Evolutionary conservation across 2,888 invertebrate genomes (phyloP).

Genomic region (Xestobium rufovillosum): DNA sequence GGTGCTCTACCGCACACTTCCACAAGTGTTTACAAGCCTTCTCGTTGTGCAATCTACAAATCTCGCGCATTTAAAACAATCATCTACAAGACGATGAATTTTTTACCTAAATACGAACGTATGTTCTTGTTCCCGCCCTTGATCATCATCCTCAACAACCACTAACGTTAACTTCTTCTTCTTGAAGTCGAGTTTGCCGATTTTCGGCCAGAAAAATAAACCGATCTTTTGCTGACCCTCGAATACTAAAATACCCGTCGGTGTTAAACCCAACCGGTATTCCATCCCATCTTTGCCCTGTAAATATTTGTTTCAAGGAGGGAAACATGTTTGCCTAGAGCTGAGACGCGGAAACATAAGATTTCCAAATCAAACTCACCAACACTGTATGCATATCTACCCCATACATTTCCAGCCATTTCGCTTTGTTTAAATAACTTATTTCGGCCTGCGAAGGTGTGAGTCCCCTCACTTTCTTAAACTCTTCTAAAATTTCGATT

Average conservation of each 20-base stretch:
- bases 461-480: slow-evolving; percentile 75
- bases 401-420: slow-evolving; percentile 98
- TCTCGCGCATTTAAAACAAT: too few relatives aligned
- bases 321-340: slow-evolving; percentile 12
- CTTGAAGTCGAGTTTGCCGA: slow-evolving; percentile 95
- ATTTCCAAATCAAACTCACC: slow-evolving; percentile 40
- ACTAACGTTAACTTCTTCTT: slow-evolving; percentile 94
- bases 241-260: slow-evolving; percentile 96
- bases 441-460: slow-evolving; percentile 95
- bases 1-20: slow-evolving; percentile 99
- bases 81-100: too few relatives aligned
- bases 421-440: slow-evolving; percentile 84
- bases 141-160: slow-evolving; percentile 98
- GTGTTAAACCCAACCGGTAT: slow-evolving; percentile 93
- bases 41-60: slow-evolving; percentile 76
- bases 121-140: slow-evolving; percentile 94
- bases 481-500: slow-evolving; percentile 86
- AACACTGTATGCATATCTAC: slow-evolving; percentile 97
- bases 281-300: slow-evolving; percentile 93
- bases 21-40: slow-evolving; percentile 99
- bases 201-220: slow-evolving; percentile 98
- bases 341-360: slow-evolving; percentile 6
- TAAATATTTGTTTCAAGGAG: slow-evolving; percentile 20
- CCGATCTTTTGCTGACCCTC: slow-evolving; percentile 96
- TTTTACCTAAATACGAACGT: slow-evolving; percentile 87